phyloP scores from a whole-genome alignment of 2,888 invertebrate genomes.

The Autographa pulchrina region DNA sequence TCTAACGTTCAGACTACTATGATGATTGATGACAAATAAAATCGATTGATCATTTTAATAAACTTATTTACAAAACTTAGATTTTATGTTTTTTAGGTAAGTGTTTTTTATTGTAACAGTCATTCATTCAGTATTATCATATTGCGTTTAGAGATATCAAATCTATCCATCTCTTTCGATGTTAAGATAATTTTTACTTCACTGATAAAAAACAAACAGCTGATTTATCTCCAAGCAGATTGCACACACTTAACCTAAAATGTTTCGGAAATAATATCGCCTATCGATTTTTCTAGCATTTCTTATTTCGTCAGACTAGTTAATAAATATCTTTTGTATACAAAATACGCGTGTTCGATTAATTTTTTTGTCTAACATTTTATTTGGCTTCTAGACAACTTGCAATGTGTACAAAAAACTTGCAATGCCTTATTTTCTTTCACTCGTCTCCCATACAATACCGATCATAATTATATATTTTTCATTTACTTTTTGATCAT shows the following conservation, averaged over 20 bases:
- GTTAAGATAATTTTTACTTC: slow-evolving; percentile 18
- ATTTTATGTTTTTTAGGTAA: neutral
- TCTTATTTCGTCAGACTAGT: no score
- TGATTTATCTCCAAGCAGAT: slow-evolving; percentile 6
- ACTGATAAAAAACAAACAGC: slow-evolving; percentile 17
- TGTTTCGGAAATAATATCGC: neutral
- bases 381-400: no score
- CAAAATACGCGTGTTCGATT: no score
- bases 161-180: neutral
- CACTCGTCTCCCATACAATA: no score
- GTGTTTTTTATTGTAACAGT: slow-evolving; percentile 4
- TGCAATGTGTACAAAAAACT: no score
- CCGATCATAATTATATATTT: no score
- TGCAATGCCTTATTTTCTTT: no score
- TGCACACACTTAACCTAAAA: neutral
- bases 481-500: no score
- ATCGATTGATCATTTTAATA: neutral
- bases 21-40: neutral
- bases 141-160: neutral
- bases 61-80: neutral
- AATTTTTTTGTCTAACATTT: no score
- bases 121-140: neutral
- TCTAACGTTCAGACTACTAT: neutral
- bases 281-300: neutral
- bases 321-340: no score